Percentiles rank a stretch among this genome's conserved stretches.
These are phyloP conservation scores for Patella pellucida DNA, from an alignment of 2,888 invertebrate species.

Conservation along the genomic window DNA sequence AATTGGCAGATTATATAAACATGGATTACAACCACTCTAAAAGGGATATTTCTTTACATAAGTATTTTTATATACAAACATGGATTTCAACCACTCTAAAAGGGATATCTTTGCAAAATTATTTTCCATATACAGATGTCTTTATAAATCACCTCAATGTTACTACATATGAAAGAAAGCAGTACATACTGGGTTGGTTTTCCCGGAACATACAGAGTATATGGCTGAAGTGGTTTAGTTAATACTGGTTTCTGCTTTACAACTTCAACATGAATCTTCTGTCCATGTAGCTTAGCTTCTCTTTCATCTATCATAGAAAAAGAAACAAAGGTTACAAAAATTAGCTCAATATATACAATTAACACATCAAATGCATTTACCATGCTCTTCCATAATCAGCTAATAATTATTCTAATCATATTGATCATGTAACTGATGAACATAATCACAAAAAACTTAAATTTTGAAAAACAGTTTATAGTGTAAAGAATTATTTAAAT, in stretches of 20 bases:
- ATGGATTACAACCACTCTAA: not conserved
- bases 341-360: not conserved
- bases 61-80: too few species aligned
- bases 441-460: too few species aligned
- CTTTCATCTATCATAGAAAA: constrained; percentile 45
- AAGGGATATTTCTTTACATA: not conserved
- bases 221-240: constrained; percentile 80
- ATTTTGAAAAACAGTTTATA: too few species aligned
- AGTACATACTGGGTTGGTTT: constrained; percentile 80
- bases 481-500: too few species aligned
- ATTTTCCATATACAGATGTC: too few species aligned
- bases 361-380: not conserved
- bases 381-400: constrained; percentile 6
- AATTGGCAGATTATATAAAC: too few species aligned
- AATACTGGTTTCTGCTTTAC: constrained; percentile 80
- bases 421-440: too few species aligned
- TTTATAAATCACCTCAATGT: too few species aligned
- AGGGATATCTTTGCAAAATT: not conserved
- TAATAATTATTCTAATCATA: too few species aligned
- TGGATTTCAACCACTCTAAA: not conserved
- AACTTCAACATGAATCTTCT: constrained; percentile 53
- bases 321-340: not conserved
- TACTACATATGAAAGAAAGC: too few species aligned
- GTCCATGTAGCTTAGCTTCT: constrained; percentile 54
- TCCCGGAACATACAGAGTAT: constrained; percentile 87